Evolutionary conservation across 2,888 invertebrate species (phyloP).

Genomic region (Hetaerina titia): DNA sequence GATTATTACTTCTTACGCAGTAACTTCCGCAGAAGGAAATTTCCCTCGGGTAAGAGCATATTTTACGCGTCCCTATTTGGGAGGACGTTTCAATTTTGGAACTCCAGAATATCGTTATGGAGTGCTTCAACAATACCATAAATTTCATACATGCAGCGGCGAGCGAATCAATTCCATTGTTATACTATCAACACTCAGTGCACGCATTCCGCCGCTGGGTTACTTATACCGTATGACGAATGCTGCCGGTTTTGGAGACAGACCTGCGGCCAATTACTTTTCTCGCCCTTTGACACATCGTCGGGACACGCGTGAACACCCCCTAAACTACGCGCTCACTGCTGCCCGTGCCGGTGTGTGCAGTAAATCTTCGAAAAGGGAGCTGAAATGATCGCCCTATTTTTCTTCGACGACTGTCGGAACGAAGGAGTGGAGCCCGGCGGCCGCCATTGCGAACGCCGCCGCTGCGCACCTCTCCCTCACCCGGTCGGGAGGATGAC

Average conservation of each 20-base stretch:
- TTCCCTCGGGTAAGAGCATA: too few species aligned
- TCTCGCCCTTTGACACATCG: conserved; percentile 42
- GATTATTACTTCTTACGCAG: too few species aligned
- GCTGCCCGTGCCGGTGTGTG: conserved; percentile 8
- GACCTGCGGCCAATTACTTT: neutral
- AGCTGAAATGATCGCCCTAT: neutral
- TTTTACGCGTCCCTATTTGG: too few species aligned
- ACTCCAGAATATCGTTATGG: neutral
- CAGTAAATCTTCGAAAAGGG: conserved; percentile 21
- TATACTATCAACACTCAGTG: neutral
- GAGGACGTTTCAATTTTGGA: neutral
- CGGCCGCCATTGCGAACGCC: neutral
- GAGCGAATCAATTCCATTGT: neutral
- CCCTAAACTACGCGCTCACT: neutral
- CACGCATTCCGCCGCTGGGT: neutral
- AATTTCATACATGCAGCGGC: neutral
- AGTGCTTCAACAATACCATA: neutral
- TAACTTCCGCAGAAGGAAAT: too few species aligned
- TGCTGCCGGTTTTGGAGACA: neutral
- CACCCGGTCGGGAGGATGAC: neutral
- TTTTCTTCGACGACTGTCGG: conserved; percentile 16
- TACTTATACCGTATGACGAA: neutral
- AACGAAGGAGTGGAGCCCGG: neutral
- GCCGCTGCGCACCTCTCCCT: neutral
- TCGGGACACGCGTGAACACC: conserved; percentile 26